Evolutionary conservation across 2,113 vertebrate genomes (phyloP), one percentile per base, ranked within the genome.

Genomic region (Chunga burmeisteri): DNA sequence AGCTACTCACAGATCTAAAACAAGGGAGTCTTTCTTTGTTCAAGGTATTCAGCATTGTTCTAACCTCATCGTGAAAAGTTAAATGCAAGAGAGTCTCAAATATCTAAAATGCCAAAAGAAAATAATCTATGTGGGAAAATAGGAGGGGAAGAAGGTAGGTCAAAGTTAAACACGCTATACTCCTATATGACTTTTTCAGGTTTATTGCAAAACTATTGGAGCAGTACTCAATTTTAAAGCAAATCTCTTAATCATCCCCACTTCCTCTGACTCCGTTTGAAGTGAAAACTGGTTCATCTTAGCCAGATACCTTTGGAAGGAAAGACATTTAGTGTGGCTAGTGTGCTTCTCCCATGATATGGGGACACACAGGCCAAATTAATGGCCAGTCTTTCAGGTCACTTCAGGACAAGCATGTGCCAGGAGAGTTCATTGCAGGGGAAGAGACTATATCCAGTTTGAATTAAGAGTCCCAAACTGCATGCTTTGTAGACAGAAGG

Each of bases 401-500:
- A 91, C 56, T 74, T 94, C 32, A 91, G 95, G 91, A 97, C 84
- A 85, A 87, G 44, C 13, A 44, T 1, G 16, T 61, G 23, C 80
- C 40, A 83, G 50, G 5, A 62, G 32, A 91, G 65, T 29, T 84
- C 91, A 93, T 38, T 4, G 4, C 56, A 90, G 73, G 84, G 40
- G 16, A 96, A 68, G 6, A 61, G 40, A 56, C 56, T 56, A 91
- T 4, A 71, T 16, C 14, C 73, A 85, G 40, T 49, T 67, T 79
- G 73, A 96, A 72, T 68, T 77, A 77, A 84, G 47, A 65, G 10
- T 91, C 81, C 47, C 73, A 94, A 92, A 87, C 22, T 53, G 16
- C 55, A 40, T 34, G n/a, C 47, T 91, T 58, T 91, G 65, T 82
- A 94, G 94, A 93, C 87, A 96, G 93, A 95, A 94, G 84, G 84